Percentiles rank a stretch among this genome's conserved stretches.
These are phyloP conservation scores for Bombus pascuorum DNA, from an alignment of 1,140 invertebrate genomes.

Conservation along the genomic window DNA sequence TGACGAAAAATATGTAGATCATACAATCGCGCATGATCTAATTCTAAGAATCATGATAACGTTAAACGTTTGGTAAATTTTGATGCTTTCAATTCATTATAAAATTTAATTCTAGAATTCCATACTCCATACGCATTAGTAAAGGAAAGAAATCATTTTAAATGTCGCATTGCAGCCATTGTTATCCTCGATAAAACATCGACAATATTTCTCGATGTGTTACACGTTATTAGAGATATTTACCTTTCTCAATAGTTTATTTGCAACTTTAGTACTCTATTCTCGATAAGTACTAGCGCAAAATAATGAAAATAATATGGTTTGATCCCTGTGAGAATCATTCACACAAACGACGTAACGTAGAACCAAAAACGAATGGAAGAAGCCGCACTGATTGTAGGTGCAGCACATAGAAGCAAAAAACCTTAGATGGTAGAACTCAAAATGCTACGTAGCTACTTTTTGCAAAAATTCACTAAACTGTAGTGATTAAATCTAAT, in stretches of 20 bases:
- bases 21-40: background rate
- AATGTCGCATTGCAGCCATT: constrained; percentile 64
- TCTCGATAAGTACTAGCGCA: background rate
- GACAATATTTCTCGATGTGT: background rate
- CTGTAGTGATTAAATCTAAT: background rate
- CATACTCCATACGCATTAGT: background rate
- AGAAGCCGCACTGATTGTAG: constrained; percentile 35
- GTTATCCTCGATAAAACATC: constrained; percentile 37
- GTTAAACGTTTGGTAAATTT: background rate
- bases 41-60: background rate
- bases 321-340: background rate
- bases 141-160: constrained; percentile 4
- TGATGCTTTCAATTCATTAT: background rate
- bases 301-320: constrained; percentile 30
- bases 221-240: background rate
- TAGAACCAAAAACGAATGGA: constrained; percentile 43
- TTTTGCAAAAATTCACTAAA: background rate
- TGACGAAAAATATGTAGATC: background rate
- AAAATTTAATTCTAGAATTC: background rate
- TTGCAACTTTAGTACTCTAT: background rate
- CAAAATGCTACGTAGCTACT: background rate
- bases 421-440: constrained; percentile 24
- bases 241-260: constrained; percentile 28
- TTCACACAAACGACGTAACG: constrained; percentile 8
- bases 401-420: constrained; percentile 17